A percentile compares a stretch with the other conserved stretches of the same genome.
Conservation (phyloP, 1,140 invertebrate species). For the Dryas iulia region DNA sequence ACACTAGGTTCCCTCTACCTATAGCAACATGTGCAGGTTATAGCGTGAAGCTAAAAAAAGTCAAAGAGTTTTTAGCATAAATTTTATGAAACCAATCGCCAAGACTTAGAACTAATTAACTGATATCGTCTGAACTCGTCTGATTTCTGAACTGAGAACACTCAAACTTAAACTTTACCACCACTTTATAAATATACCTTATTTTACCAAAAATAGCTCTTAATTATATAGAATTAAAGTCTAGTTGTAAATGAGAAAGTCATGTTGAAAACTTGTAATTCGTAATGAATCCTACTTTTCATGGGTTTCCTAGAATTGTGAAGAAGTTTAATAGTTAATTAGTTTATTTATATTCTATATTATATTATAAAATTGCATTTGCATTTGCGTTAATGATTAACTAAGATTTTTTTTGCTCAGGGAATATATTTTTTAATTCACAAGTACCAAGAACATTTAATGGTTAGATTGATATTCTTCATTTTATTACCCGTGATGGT, state of each 20-base stretch:
- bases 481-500: too few relatives aligned
- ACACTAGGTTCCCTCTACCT: too few relatives aligned
- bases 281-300: slow-evolving; percentile 11
- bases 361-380: too few relatives aligned
- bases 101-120: slow-evolving; percentile 20
- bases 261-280: background rate
- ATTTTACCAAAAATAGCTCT: background rate
- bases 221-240: background rate
- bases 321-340: slow-evolving; percentile 51
- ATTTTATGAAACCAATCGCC: background rate
- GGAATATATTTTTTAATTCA: too few relatives aligned
- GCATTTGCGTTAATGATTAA: too few relatives aligned
- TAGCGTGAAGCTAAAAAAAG: too few relatives aligned
- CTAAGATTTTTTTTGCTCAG: too few relatives aligned
- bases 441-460: too few relatives aligned
- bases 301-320: slow-evolving; percentile 10
- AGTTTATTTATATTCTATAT: slow-evolving; percentile 30
- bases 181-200: background rate
- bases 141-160: slow-evolving; percentile 27
- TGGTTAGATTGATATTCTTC: too few relatives aligned
- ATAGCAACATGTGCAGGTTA: too few relatives aligned
- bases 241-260: background rate
- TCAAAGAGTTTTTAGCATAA: background rate
- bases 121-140: slow-evolving; percentile 22
- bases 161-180: slow-evolving; percentile 17